Evolutionary conservation across 2,113 vertebrate species (phyloP).

Genomic region (Dolichotis patagonum): DNA sequence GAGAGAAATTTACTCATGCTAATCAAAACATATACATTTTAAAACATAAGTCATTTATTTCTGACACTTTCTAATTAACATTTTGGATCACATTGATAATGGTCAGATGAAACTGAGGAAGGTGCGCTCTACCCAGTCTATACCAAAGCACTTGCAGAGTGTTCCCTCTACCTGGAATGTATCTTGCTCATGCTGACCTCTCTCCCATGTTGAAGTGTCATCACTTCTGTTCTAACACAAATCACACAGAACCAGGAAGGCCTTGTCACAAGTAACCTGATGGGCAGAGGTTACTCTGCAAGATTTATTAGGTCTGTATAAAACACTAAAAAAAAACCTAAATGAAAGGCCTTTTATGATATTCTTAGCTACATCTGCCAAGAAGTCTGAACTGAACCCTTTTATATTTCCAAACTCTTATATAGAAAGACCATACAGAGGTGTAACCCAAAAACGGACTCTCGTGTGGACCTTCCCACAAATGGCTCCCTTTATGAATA

Average conservation of each 20-base stretch:
- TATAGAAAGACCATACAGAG: neutral
- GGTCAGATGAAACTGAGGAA: no score
- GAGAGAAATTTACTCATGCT: neutral
- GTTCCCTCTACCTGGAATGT: neutral
- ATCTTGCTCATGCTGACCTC: fast-evolving
- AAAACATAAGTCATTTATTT: neutral
- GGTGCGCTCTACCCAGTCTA: neutral
- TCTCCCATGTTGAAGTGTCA: fast-evolving
- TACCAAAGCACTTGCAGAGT: fast-evolving
- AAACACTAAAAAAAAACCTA: no score
- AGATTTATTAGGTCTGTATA: neutral
- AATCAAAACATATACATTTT: neutral
- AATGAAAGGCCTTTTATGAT: neutral
- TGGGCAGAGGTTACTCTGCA: neutral
- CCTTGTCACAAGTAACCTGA: neutral
- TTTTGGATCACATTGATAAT: neutral
- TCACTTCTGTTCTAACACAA: no score
- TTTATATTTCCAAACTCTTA: constrained; percentile 25
- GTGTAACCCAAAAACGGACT: neutral
- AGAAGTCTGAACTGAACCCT: neutral
- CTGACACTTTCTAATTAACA: neutral
- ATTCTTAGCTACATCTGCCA: neutral
- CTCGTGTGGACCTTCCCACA: neutral
- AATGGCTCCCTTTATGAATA: neutral
- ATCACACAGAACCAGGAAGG: neutral